Percentiles rank a stretch among this genome's conserved stretches.
These are phyloP conservation scores for mouse (Mus musculus) DNA, from an alignment of 2,113 vertebrate species.

Conservation along the genomic window GRCm39 chr2:56812001-56812500, in stretches of 20 bases:
- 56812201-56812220: background rate
- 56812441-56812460: background rate
- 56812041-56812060: no score
- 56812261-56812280: no score
- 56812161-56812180: background rate
- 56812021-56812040: no score
- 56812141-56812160: background rate
- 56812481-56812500: background rate
- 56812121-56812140: background rate
- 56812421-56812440: background rate
- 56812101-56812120: background rate
- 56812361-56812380: background rate
- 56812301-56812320: background rate
- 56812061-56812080: background rate
- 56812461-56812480: background rate
- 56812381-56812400: background rate
- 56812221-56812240: background rate
- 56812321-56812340: no score
- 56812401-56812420: background rate
- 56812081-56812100: slow-evolving; percentile 45
- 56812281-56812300: background rate
- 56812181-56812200: no score
- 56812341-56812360: background rate
- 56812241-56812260: background rate
- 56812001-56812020: no score